Conservation (phyloP, 2,797 vertebrate species). For the Microhierax caerulescens region DNA sequence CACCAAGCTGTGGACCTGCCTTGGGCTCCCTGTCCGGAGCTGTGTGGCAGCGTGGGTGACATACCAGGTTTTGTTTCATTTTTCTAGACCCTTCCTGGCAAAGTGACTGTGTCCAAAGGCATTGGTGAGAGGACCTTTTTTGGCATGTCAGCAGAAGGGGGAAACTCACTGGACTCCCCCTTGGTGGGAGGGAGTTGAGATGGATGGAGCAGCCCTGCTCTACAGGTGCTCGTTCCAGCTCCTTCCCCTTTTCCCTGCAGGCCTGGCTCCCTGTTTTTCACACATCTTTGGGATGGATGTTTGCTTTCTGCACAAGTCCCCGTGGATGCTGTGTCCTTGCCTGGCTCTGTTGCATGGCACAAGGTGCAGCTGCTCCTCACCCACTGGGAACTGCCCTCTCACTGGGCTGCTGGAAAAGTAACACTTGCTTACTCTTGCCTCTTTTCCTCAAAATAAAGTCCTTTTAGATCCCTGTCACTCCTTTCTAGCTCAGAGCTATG, state of each 20-base stretch:
- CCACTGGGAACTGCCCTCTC: neutral
- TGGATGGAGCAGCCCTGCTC: neutral
- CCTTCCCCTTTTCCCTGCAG: neutral
- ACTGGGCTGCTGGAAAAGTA: neutral
- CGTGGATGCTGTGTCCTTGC: fast-evolving
- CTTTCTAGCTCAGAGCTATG: fast-evolving
- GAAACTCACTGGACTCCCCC: neutral
- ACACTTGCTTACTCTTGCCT: neutral
- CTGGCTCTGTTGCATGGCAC: neutral
- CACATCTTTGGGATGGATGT: fast-evolving
- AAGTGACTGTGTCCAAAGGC: neutral
- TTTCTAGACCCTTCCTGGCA: conserved; percentile 46
- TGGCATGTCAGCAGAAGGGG: neutral
- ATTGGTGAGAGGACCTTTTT: neutral
- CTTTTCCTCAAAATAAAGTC: neutral
- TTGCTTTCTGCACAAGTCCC: neutral
- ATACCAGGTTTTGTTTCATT: neutral
- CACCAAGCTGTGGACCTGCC: neutral
- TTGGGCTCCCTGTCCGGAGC: neutral
- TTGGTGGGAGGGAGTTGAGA: neutral
- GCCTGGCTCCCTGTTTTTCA: neutral
- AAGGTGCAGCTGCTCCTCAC: neutral
- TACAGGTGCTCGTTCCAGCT: neutral
- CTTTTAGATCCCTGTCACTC: fast-evolving
- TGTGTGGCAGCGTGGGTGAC: fast-evolving